Evolutionary conservation across 2,113 vertebrate genomes (phyloP).

Genomic region (Myanophis thanlyinensis): DNA sequence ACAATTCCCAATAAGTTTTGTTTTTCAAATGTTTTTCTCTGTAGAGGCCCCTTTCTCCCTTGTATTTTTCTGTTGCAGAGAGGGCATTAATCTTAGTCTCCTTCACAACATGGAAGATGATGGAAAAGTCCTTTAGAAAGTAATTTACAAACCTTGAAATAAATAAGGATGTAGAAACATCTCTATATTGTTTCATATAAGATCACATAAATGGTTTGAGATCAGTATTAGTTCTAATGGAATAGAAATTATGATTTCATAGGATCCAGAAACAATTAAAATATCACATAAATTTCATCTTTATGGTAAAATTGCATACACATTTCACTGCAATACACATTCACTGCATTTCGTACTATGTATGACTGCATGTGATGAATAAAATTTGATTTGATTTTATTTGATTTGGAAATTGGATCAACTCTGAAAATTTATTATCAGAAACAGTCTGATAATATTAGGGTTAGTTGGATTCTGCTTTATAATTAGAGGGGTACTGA

Average conservation of each 20-base stretch:
- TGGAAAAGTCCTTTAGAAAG: not conserved
- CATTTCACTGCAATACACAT: no score
- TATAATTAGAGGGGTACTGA: not conserved
- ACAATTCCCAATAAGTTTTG: conserved; percentile 7
- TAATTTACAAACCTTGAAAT: not conserved
- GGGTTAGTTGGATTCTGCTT: not conserved
- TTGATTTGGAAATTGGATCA: not conserved
- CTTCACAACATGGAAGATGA: not conserved
- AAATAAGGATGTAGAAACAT: not conserved
- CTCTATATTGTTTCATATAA: not conserved
- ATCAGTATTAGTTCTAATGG: not conserved
- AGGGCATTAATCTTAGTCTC: not conserved
- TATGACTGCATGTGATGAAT: no score
- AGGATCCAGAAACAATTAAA: not conserved
- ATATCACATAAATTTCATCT: not conserved
- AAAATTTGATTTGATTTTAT: no score
- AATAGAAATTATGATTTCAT: not conserved
- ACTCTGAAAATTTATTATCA: not conserved
- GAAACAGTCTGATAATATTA: not conserved
- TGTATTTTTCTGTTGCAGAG: conserved; percentile 13
- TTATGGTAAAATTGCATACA: not conserved
- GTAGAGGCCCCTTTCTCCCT: conserved; percentile 50
- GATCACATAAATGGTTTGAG: not conserved
- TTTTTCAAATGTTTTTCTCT: conserved; percentile 32
- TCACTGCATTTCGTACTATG: no score